Evolutionary conservation across 1,140 invertebrate genomes (phyloP), one percentile per base, ranked within the genome.

Genomic region (Zaprionus davidi): DNA sequence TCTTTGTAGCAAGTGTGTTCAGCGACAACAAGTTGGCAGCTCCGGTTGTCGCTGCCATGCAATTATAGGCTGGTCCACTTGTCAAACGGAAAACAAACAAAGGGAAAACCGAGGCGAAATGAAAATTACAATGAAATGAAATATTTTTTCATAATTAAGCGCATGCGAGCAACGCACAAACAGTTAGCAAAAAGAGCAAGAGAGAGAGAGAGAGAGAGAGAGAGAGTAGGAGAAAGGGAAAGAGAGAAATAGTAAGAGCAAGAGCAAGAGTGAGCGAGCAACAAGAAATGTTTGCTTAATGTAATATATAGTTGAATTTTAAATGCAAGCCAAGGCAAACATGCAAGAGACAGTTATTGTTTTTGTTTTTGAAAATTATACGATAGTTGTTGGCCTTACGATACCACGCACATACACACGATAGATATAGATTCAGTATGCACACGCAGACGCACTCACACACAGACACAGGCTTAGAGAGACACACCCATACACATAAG

Each of bases 281-380:
- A 71, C 49, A 72, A 62, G 15, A 71, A 76, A 60, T 71, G 36
- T 36, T 66, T 24, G 44, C 13, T 69, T 58, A 58, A 44, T 57
- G 5, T 51, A 51, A 51, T 22, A 51, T 51, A 51, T 13, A 17
- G 17, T 51, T 51, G 9, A 51, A 28, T 66, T 68, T 34, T 75
- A 71, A 76, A 65, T 55, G 81, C 69, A 72, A 74, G 81, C 71
- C 78, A 76, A 88, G 80, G 83, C 84, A 88, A 88, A 71, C 84
- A 88, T 88, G 84, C 84, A 73, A 81, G 62, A 72, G 56, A 75
- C 71, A 69, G 73, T 41, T 66, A 56, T 66, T 56, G 34, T 44
- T 53, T 56, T 31, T 49, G 15, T 56, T 31, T 56, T 56, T 28
- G 15, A n/a, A 83, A 79, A 74, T 82, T 51, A 74, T 51, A 75